Conservation (phyloP, 2,888 invertebrate species). For the Tenodera sinensis region DNA sequence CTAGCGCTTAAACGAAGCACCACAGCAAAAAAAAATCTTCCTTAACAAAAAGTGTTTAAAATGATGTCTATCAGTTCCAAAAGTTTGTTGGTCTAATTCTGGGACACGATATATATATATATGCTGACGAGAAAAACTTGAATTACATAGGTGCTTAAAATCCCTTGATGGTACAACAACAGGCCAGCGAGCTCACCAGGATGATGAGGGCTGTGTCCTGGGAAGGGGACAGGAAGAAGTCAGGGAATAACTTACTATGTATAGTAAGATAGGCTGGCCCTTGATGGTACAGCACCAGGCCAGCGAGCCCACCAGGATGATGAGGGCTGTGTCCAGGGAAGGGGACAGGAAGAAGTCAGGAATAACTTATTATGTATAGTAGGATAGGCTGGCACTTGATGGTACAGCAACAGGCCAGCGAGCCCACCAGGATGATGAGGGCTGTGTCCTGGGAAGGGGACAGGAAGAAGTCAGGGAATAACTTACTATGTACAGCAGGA, state of each 20-base stretch:
- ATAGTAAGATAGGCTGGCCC: constrained; percentile 75
- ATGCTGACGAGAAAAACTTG: too few species aligned
- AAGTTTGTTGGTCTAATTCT: too few species aligned
- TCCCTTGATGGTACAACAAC: constrained; percentile 82
- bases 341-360: not conserved
- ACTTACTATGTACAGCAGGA: constrained; percentile 74
- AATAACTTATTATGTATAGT: constrained; percentile 67
- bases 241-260: constrained; percentile 60
- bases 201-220: constrained; percentile 42
- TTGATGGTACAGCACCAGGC: constrained; percentile 84
- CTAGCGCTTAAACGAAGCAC: too few species aligned
- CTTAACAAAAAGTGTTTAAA: too few species aligned
- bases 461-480: not conserved
- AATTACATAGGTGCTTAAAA: too few species aligned
- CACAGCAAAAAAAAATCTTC: too few species aligned
- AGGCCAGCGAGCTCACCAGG: constrained; percentile 71
- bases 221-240: too few species aligned
- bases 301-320: constrained; percentile 65
- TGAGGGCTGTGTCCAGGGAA: too few species aligned
- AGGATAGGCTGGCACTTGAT: constrained; percentile 77
- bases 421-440: constrained; percentile 58
- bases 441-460: too few species aligned
- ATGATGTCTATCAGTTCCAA: too few species aligned
- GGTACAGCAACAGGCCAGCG: constrained; percentile 81
- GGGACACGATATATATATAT: too few species aligned